Percentiles rank a stretch among this genome's conserved stretches.
These are phyloP conservation scores for Bugulina stolonifera DNA, from an alignment of 2,888 invertebrate genomes.

Conservation along the genomic window DNA sequence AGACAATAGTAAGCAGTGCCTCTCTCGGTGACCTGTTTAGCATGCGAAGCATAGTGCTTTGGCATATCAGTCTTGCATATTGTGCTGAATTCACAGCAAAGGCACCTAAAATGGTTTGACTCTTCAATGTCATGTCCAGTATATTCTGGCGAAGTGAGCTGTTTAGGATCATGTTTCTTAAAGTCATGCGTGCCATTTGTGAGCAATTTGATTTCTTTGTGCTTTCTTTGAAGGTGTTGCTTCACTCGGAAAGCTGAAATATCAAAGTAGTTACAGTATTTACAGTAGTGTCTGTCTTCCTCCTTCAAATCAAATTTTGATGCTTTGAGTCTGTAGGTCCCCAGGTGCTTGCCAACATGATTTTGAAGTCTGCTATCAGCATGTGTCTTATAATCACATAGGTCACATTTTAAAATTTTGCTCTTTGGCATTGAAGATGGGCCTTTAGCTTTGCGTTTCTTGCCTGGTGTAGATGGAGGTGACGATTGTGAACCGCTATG, in stretches of 20 bases:
- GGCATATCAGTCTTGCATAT: neutral
- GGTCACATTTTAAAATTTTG: neutral
- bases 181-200: too few species aligned
- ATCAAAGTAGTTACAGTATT: neutral
- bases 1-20: neutral
- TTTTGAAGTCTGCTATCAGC: neutral
- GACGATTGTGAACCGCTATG: neutral
- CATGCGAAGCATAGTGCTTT: neutral
- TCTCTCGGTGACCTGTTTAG: neutral
- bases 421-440: neutral
- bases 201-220: neutral
- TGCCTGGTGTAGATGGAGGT: neutral
- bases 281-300: neutral
- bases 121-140: neutral
- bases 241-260: neutral
- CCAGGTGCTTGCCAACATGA: neutral
- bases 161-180: neutral
- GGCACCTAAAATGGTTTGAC: neutral
- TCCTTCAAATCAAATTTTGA: neutral
- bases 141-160: neutral
- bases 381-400: neutral
- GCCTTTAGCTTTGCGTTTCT: neutral
- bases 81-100: neutral
- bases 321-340: neutral
- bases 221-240: neutral